Percentiles rank a stretch among this genome's conserved stretches.
Conservation (phyloP, 2,113 vertebrate genomes). For the Hippocampus barbouri region DNA sequence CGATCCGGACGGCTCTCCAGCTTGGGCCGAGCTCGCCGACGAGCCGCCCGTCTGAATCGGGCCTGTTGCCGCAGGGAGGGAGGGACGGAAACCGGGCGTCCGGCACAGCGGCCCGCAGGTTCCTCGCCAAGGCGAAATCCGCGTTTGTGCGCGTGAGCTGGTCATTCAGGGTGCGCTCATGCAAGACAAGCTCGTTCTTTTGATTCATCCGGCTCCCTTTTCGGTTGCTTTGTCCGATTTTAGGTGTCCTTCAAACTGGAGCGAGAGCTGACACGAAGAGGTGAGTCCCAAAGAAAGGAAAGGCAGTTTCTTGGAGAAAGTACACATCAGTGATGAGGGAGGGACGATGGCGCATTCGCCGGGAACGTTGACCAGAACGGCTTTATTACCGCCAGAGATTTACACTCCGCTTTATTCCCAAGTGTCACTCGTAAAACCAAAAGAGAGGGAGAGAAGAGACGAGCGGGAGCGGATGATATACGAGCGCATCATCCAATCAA, state of each 20-base stretch:
- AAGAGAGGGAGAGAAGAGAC: conserved; percentile 50
- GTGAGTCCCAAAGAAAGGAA: conserved; percentile 47
- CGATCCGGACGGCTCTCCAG: too few species aligned
- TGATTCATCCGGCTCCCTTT: conserved; percentile 4
- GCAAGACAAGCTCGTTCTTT: conserved; percentile 1
- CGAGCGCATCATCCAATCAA: conserved; percentile 57
- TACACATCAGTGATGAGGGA: conserved; percentile 59
- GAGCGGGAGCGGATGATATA: conserved; percentile 62
- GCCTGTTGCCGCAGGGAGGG: too few species aligned
- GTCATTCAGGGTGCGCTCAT: conserved; percentile 13
- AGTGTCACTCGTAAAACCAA: conserved; percentile 72
- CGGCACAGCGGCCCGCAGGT: conserved; percentile 40
- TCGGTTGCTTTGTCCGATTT: conserved; percentile 8
- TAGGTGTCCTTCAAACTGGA: conserved; percentile 29
- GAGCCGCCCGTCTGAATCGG: too few species aligned
- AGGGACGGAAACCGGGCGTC: too few species aligned
- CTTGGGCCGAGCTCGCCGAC: too few species aligned
- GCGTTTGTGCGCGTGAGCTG: conserved; percentile 10
- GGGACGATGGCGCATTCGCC: conserved; percentile 63
- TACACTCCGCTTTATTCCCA: conserved; percentile 70
- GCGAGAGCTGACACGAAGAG: conserved; percentile 57
- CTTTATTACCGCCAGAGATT: conserved; percentile 74
- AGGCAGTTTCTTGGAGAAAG: conserved; percentile 55
- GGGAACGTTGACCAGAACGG: conserved; percentile 66
- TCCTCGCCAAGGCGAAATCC: conserved; percentile 58